Conservation (phyloP, 2,797 vertebrate genomes). For the Acipenser ruthenus region DNA sequence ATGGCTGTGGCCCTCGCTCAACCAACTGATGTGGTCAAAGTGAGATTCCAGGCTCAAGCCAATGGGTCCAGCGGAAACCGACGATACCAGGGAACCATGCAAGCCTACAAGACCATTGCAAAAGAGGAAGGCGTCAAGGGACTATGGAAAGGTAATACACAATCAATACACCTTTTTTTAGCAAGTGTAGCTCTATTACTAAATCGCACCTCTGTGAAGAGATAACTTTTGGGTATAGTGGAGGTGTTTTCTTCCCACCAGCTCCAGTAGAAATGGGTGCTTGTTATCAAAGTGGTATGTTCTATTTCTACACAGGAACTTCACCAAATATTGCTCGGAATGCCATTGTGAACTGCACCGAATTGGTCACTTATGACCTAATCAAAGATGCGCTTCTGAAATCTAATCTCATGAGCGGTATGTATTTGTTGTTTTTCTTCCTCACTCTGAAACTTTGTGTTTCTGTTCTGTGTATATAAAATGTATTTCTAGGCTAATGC, state of each 20-base stretch:
- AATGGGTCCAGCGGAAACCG: slow-evolving; percentile 32
- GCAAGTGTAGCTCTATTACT: not conserved
- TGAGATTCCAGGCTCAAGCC: slow-evolving; percentile 66
- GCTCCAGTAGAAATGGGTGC: not conserved
- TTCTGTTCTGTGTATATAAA: not conserved
- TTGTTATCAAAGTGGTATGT: not conserved
- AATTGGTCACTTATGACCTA: slow-evolving; percentile 79
- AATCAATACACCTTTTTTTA: not conserved
- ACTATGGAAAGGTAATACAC: slow-evolving; percentile 59
- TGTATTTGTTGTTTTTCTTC: slow-evolving; percentile 4
- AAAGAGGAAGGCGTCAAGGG: slow-evolving; percentile 58
- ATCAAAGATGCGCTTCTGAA: slow-evolving; percentile 73
- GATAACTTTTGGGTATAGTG: not conserved
- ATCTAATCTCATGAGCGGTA: slow-evolving; percentile 68
- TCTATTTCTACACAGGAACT: slow-evolving; percentile 51
- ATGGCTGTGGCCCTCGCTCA: slow-evolving; percentile 68
- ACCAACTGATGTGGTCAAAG: slow-evolving; percentile 70
- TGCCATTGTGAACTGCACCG: slow-evolving; percentile 77
- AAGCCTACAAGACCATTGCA: slow-evolving; percentile 66
- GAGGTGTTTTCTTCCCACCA: not conserved
- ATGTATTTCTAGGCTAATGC: not conserved
- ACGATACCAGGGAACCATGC: slow-evolving; percentile 58
- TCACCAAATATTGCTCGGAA: slow-evolving; percentile 72
- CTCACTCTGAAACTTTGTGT: too few relatives aligned
- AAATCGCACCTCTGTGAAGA: not conserved